Conservation (phyloP, 2,797 vertebrate genomes). For the Syndactyla subalaris region DNA sequence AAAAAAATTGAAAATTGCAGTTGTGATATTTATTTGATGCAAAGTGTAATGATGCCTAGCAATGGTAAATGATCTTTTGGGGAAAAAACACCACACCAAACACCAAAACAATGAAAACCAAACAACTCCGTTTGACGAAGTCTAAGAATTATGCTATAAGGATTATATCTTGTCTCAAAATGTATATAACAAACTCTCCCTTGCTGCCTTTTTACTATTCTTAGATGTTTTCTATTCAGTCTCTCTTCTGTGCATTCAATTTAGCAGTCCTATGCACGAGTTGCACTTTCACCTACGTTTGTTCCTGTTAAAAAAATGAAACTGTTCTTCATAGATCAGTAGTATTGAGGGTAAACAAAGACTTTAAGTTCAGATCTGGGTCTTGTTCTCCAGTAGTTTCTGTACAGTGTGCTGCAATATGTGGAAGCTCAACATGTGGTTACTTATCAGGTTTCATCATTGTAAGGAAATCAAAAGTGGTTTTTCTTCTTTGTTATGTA, state of each 20-base stretch:
- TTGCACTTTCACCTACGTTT: neutral
- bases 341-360: neutral
- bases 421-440: constrained; percentile 51
- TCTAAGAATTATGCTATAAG: neutral
- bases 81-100: neutral
- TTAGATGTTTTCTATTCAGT: neutral
- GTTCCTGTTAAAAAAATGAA: neutral
- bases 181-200: neutral
- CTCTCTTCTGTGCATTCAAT: neutral
- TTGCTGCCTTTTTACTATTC: neutral
- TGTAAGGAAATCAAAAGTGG: constrained; percentile 48
- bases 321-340: neutral
- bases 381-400: neutral
- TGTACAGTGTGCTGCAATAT: neutral
- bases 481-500: constrained; percentile 38
- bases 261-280: neutral
- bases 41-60: neutral
- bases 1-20: neutral
- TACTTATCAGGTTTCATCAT: constrained; percentile 43
- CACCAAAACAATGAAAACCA: too few relatives aligned
- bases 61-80: fast-evolving
- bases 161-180: neutral
- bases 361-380: neutral
- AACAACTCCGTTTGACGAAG: neutral
- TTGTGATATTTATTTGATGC: neutral